Evolutionary conservation across 2,797 vertebrate genomes (phyloP).

Genomic region (Borostomias antarcticus): DNA sequence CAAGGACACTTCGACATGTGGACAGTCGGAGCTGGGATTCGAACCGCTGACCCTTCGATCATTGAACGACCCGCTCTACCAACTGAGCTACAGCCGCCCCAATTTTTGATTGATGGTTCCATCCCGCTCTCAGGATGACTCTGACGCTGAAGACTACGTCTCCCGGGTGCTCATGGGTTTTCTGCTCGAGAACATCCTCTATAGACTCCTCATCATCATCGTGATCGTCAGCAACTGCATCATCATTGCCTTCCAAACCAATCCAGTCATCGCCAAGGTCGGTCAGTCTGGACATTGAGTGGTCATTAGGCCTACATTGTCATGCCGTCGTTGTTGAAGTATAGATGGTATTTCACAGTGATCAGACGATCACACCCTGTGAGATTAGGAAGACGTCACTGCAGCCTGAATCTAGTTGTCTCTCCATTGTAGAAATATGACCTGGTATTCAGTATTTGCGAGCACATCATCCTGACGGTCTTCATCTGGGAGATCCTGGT

Average conservation of each 20-base stretch:
- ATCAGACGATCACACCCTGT: no score
- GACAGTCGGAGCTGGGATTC: no score
- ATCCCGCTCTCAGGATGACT: constrained; percentile 60
- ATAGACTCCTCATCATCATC: neutral
- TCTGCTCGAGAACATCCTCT: constrained; percentile 16
- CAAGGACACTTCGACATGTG: no score
- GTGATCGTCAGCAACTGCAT: constrained; percentile 13
- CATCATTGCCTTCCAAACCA: constrained; percentile 18
- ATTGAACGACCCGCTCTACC: no score
- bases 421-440: constrained; percentile 24
- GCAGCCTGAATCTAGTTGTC: neutral
- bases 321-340: neutral
- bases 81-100: no score
- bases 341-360: neutral
- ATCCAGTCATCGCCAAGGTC: constrained; percentile 5
- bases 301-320: neutral
- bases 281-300: neutral
- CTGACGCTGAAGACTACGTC: constrained; percentile 54
- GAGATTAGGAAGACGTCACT: no score
- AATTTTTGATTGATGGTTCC: no score
- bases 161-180: constrained; percentile 18
- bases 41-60: no score
- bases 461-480: constrained; percentile 20
- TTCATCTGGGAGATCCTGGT: constrained; percentile 32
- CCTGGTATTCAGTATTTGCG: constrained; percentile 11